A percentile compares a stretch with the other conserved stretches of the same genome.
These are phyloP conservation scores for Halictus ligatus DNA, from an alignment of 2,888 invertebrate genomes.

Conservation along the genomic window DNA sequence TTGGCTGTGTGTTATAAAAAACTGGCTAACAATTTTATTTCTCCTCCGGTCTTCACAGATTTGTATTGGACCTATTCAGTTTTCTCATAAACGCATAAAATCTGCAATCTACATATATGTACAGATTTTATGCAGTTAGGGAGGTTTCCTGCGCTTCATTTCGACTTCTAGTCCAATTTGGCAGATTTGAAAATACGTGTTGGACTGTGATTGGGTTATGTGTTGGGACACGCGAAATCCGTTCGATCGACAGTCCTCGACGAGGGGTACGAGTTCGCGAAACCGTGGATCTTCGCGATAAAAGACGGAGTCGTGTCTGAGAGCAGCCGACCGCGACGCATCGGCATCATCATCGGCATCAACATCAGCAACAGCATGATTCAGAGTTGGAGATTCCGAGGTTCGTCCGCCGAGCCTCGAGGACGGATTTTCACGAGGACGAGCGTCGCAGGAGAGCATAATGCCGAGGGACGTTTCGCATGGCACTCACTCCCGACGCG, in stretches of 20 bases:
- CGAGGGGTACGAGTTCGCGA: not conserved
- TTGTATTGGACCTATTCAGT: too few relatives aligned
- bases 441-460: not conserved
- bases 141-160: not conserved
- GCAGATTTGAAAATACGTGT: too few relatives aligned
- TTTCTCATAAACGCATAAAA: too few relatives aligned
- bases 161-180: not conserved
- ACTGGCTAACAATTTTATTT: too few relatives aligned
- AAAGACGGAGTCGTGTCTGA: not conserved
- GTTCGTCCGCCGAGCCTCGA: not conserved
- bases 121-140: not conserved
- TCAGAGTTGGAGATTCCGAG: slow-evolving; percentile 8
- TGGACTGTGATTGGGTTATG: too few relatives aligned
- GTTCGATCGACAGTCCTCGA: not conserved
- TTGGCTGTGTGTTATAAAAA: not conserved
- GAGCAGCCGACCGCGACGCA: not conserved
- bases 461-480: slow-evolving; percentile 42
- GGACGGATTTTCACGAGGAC: slow-evolving; percentile 8
- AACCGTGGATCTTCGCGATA: not conserved
- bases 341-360: not conserved
- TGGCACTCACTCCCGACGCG: slow-evolving; percentile 39
- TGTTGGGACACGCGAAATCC: not conserved
- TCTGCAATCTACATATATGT: too few relatives aligned
- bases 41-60: too few relatives aligned
- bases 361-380: not conserved